phyloP scores from a whole-genome alignment of 2,888 invertebrate species.

The Brenthis daphne region DNA sequence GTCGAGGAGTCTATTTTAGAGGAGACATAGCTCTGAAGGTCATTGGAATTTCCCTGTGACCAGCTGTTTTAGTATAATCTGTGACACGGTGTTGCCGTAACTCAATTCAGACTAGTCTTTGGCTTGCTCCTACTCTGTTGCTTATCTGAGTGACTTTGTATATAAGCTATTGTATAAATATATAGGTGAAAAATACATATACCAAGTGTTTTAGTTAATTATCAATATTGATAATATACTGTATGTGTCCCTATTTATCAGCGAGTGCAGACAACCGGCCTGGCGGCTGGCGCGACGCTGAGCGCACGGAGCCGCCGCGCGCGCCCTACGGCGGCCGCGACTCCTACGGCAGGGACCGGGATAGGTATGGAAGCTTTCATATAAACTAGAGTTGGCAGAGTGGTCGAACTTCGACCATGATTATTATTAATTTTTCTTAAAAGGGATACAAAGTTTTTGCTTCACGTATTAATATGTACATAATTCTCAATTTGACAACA shows the following conservation, averaged over 20 bases:
- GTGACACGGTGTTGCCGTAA: slow-evolving; percentile 82
- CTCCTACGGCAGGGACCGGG: slow-evolving; percentile 70
- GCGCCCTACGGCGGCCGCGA: slow-evolving; percentile 77
- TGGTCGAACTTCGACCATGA: no score
- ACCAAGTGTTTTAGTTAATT: no score
- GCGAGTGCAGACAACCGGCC: slow-evolving; percentile 73
- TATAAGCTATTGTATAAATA: background rate
- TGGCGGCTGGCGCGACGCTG: slow-evolving; percentile 79
- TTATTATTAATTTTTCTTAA: no score
- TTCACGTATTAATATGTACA: background rate
- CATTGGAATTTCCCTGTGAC: slow-evolving; percentile 85
- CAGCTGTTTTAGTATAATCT: slow-evolving; percentile 88
- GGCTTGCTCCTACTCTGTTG: slow-evolving; percentile 72
- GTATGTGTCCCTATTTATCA: slow-evolving; percentile 38
- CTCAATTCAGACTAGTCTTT: slow-evolving; percentile 93
- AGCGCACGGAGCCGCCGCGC: slow-evolving; percentile 68
- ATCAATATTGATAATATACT: background rate
- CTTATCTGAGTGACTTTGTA: slow-evolving; percentile 57
- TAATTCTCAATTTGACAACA: no score
- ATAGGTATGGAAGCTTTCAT: slow-evolving; percentile 20
- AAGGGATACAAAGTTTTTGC: no score
- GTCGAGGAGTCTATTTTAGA: slow-evolving; percentile 76
- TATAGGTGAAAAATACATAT: no score
- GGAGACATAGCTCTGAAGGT: slow-evolving; percentile 68
- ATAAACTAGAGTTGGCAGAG: no score